phyloP scores from a whole-genome alignment of 1,140 invertebrate species.

The Drosophila paulistorum region DNA sequence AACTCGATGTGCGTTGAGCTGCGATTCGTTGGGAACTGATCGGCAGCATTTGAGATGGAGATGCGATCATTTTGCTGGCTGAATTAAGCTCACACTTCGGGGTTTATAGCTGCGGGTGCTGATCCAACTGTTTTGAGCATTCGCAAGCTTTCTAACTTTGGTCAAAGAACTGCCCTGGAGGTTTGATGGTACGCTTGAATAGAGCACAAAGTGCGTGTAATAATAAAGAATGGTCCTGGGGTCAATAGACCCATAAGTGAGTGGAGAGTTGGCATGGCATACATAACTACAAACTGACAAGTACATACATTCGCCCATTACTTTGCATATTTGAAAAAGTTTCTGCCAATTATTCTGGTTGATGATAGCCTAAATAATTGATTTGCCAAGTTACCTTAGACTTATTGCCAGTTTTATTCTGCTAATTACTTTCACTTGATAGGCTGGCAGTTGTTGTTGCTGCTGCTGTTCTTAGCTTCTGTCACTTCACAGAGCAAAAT shows the following conservation, averaged over 20 bases:
- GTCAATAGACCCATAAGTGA: conserved; percentile 55
- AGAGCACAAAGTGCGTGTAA: conserved; percentile 11
- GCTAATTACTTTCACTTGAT: conserved; percentile 53
- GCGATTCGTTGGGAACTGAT: conserved; percentile 63
- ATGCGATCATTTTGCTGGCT: conserved; percentile 26
- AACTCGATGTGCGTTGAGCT: conserved; percentile 28
- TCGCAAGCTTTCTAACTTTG: conserved; percentile 19
- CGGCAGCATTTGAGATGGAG: conserved; percentile 14
- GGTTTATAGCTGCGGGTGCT: conserved; percentile 36
- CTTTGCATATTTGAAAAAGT: conserved; percentile 17
- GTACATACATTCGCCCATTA: neutral
- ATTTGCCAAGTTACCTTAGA: conserved; percentile 13
- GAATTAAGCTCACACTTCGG: conserved; percentile 48
- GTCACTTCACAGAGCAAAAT: conserved; percentile 38
- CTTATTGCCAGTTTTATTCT: conserved; percentile 26
- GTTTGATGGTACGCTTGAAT: conserved; percentile 41
- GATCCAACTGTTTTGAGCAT: conserved; percentile 26
- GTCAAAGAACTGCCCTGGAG: conserved; percentile 67
- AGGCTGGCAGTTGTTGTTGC: neutral
- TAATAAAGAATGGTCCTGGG: conserved; percentile 4
- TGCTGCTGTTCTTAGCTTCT: conserved; percentile 35
- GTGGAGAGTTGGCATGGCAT: too few relatives aligned
- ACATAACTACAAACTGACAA: neutral
- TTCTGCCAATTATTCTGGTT: conserved; percentile 27
- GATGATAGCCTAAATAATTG: conserved; percentile 12